Evolutionary conservation across 2,113 vertebrate genomes (phyloP), one percentile per base, ranked within the genome.

Genomic region (Cheilinus undulatus): DNA sequence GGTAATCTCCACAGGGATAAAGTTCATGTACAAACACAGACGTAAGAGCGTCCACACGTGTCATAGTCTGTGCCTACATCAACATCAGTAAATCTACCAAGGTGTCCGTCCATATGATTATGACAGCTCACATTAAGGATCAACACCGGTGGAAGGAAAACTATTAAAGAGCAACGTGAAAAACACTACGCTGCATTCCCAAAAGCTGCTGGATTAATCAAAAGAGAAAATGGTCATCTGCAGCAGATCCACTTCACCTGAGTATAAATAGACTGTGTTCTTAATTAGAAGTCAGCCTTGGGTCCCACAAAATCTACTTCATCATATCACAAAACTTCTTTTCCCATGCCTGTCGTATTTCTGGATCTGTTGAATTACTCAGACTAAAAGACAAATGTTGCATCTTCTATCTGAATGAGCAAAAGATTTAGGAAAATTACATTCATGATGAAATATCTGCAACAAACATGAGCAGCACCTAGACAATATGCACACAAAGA

Each of bases 21-120:
- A 56, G 80, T 71, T 83, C 72, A 60, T 82, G 73, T 61, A 63
- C 61, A 85, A 88, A 84, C 67, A 72, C 20, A 70, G 73, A 67
- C 58, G 6, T 59, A 32, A 30, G 76, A 52, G 38, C 30, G 78
- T 89, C 72, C 58, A 7, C 76, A 86, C 62, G 23, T 86, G 77
- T 84, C 45, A 3, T 56, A 57, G 83, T 61, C 72, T 70, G 53
- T 76, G 86, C 88, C 88, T 76, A 82, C 48, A 87, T 81, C 76
- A 90, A 84, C 87, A 81, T 42, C 32, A 4, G 63, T 3, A 32
- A 56, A 73, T 60, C 53, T 51, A 76, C 22, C 76, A 85, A 80
- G 79, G 85, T 83, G 86, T 86, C 74, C 12, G 85, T 78, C 78
- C 36, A 23, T 59, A 26, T 12, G 76, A 56, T 28, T 80, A 1